These are phyloP conservation scores for Echinometra lucunter DNA, from an alignment of 53 echinoderm and acorn worm species.

Conservation along the genomic window DNA sequence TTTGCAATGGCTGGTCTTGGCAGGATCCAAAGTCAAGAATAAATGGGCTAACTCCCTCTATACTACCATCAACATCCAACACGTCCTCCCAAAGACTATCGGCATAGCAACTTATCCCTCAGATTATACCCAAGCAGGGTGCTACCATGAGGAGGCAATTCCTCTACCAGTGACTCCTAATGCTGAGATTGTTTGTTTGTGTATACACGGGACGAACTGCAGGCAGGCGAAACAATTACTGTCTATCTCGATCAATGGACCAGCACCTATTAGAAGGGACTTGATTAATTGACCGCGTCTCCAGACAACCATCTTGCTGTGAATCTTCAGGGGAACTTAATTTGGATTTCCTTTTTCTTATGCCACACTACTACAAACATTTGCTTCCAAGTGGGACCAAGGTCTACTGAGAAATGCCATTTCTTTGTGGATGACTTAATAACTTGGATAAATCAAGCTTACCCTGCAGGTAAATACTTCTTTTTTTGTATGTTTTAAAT, in stretches of 20 bases:
- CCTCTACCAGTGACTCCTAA: neutral
- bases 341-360: conserved; percentile 10
- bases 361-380: neutral
- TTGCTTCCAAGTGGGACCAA: neutral
- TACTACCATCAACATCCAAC: conserved; percentile 39
- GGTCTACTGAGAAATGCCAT: no score
- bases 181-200: conserved; percentile 25
- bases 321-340: conserved; percentile 25
- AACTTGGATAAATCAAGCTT: neutral
- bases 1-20: neutral
- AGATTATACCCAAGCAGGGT: conserved; percentile 30
- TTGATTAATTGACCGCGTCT: conserved; percentile 35
- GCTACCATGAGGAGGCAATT: neutral
- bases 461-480: neutral
- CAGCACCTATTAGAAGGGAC: conserved; percentile 6
- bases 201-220: conserved; percentile 41
- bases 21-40: conserved; percentile 20
- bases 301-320: neutral
- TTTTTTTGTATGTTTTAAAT: neutral
- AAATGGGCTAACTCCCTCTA: conserved; percentile 42
- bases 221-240: conserved; percentile 59
- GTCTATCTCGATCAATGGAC: conserved; percentile 51
- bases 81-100: conserved; percentile 7
- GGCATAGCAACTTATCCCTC: conserved; percentile 25
- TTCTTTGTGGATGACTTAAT: conserved; percentile 37